phyloP scores from a whole-genome alignment of 2,113 vertebrate genomes.

The Tragulus kanchil region DNA sequence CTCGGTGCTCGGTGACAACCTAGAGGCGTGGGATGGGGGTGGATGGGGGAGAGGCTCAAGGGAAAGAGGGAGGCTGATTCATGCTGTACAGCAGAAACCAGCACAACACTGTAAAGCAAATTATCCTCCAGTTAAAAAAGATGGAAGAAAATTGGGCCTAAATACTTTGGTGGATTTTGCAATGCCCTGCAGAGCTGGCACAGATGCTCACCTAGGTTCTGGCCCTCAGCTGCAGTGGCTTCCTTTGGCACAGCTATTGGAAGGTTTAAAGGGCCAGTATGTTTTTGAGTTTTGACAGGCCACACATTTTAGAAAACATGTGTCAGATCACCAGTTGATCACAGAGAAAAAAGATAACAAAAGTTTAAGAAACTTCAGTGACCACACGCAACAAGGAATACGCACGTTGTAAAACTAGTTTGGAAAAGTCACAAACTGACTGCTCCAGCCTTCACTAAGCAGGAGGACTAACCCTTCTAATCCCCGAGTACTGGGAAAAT shows the following conservation, averaged over 20 bases:
- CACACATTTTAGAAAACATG: neutral
- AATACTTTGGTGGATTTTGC: neutral
- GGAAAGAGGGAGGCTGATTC: neutral
- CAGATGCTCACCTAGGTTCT: neutral
- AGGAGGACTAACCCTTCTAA: neutral
- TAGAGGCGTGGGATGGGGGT: neutral
- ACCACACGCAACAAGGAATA: neutral
- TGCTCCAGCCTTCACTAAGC: neutral
- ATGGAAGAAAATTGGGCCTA: neutral
- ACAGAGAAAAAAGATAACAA: neutral
- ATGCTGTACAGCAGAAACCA: neutral
- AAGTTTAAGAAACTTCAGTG: neutral
- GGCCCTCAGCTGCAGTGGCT: neutral
- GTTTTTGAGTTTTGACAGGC: neutral
- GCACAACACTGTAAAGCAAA: neutral
- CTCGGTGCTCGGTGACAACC: neutral
- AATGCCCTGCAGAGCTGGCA: too few relatives aligned
- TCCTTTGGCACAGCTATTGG: neutral
- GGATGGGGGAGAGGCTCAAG: neutral
- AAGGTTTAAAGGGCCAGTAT: neutral
- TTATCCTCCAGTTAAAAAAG: neutral
- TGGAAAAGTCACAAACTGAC: neutral
- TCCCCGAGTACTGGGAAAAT: neutral
- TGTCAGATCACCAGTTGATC: neutral
- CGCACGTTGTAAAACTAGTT: neutral